phyloP scores from a whole-genome alignment of 2,113 vertebrate species.

The Gadus chalcogrammus region DNA sequence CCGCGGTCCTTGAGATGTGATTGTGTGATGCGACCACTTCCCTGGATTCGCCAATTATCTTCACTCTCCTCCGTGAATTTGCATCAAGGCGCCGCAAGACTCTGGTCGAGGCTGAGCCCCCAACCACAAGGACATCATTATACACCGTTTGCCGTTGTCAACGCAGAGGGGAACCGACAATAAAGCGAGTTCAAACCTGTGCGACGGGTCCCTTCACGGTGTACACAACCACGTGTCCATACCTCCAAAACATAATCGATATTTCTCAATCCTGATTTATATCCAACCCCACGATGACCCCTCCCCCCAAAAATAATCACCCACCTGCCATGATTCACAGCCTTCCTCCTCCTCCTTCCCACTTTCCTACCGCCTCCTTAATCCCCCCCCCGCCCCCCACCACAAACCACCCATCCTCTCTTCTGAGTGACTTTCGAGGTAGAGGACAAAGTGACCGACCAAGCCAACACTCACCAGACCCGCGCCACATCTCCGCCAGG shows the following conservation, averaged over 20 bases:
- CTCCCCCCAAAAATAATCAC: no score
- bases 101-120: conserved; percentile 22
- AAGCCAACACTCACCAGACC: conserved; percentile 79
- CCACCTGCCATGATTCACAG: not conserved
- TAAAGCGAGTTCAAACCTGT: no score
- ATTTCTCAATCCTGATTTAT: conserved; percentile 20
- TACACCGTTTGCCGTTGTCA: not conserved
- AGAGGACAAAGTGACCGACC: not conserved
- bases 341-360: not conserved
- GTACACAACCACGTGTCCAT: no score
- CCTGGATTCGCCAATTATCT: conserved; percentile 19
- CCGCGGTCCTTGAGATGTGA: conserved; percentile 53
- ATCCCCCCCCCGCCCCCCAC: no score
- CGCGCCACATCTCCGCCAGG: conserved; percentile 90
- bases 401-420: no score
- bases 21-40: conserved; percentile 31
- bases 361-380: no score
- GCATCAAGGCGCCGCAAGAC: conserved; percentile 35
- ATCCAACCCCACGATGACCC: conserved; percentile 29
- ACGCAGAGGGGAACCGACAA: no score
- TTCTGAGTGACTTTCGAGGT: not conserved
- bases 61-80: conserved; percentile 45
- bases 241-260: no score
- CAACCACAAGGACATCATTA: conserved; percentile 24
- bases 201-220: no score